phyloP scores from a whole-genome alignment of 2,797 vertebrate genomes.

The Distichodus sexfasciatus region DNA sequence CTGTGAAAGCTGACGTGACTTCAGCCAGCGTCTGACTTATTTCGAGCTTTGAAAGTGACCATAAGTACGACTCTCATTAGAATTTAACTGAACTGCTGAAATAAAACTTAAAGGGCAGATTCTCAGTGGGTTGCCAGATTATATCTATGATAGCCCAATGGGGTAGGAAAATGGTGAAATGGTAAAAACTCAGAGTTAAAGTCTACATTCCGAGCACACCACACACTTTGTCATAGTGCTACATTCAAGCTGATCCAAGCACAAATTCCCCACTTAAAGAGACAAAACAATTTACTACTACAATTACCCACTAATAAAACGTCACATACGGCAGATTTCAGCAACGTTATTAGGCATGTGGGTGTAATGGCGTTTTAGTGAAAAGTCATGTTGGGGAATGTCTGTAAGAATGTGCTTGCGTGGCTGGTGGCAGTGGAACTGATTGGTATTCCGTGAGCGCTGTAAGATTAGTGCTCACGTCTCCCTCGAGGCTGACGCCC shows the following conservation, averaged over 20 bases:
- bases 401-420: background rate
- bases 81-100: constrained; percentile 16
- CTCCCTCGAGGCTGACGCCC: background rate
- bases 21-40: background rate
- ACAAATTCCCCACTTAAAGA: constrained; percentile 6
- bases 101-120: constrained; percentile 32
- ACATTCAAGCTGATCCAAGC: background rate
- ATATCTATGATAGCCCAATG: background rate
- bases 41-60: background rate
- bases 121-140: constrained; percentile 23
- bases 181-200: background rate
- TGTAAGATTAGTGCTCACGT: constrained; percentile 4
- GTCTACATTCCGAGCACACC: background rate
- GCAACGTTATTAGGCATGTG: constrained; percentile 15
- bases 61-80: constrained; percentile 21
- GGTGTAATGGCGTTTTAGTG: constrained; percentile 11
- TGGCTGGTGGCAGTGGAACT: background rate
- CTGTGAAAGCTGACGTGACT: constrained; percentile 2
- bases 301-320: constrained; percentile 8
- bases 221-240: background rate
- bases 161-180: constrained; percentile 2
- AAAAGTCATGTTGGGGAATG: background rate
- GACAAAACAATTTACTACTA: constrained; percentile 14
- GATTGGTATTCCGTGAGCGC: background rate
- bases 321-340: constrained; percentile 5